Base-by-base conservation (phyloP, 2,113 vertebrate genomes). In the Psophia crepitans region DNA sequence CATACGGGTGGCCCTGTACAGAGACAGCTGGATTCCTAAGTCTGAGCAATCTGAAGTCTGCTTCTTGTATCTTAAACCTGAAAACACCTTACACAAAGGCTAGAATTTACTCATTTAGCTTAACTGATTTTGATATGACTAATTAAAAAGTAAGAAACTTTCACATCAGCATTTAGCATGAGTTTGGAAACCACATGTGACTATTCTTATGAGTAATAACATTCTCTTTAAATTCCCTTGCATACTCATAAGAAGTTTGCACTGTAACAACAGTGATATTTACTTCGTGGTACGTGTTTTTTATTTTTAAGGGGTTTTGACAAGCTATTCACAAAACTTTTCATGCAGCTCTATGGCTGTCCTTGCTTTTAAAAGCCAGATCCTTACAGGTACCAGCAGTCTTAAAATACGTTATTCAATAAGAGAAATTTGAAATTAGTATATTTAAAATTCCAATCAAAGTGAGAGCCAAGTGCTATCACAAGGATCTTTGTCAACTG, bases 211-310 rank as follows among this genome's bases (percentile, higher is more conserved):
- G 69, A 84, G 39, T 32, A 60, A 73, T 1, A 68, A 3, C 19
- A 2, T 21, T 85, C 0, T 0, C 28, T 73, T 79, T 73, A 56
- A 56, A 63, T 64, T 76, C 21, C 24, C 5, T n/a, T 58, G 8
- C 0, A 1, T 20, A 46, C 16, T 66, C 33, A 33, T 10, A 73
- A 84, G n/a, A 84, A 87, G 64, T 18, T 5, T 32, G 35, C 9
- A 39, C 22, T 71, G 30, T 18, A 2, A 24, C 12, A 90, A 51
- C 11, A 21, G 28, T 14, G 26, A 66, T 43, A 12, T 8, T 65
- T 43, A 11, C 9, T 69, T 69, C 17, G 53, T 3, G 9, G 3
- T 12, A 64, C 12, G 22, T 1, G 3, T 41, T 46, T 49, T 49
- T 26, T 61, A 54, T 64, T 75, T 94, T 85, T 66, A 69, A 73